phyloP scores from a whole-genome alignment of 2,888 invertebrate genomes.

The Acanthosepion lycidas region DNA sequence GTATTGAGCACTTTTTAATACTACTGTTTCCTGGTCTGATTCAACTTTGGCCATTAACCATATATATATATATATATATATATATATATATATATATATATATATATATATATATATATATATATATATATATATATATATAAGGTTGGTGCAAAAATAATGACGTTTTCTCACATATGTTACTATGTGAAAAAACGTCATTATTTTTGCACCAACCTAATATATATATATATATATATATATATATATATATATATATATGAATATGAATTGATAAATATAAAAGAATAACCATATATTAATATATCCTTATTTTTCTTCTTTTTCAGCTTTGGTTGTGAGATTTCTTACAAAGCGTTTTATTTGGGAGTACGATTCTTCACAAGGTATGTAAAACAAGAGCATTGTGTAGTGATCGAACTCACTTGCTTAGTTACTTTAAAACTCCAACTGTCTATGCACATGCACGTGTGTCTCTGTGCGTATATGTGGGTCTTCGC shows the following conservation, averaged over 20 bases:
- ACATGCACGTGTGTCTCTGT: too few relatives aligned
- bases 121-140: background rate
- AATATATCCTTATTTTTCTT: constrained; percentile 46
- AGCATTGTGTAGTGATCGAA: background rate
- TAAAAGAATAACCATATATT: background rate
- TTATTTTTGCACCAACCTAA: too few relatives aligned
- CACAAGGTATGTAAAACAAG: constrained; percentile 61
- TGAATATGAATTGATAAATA: background rate
- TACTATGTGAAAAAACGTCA: too few relatives aligned
- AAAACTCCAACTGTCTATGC: too few relatives aligned
- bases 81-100: constrained; percentile 4
- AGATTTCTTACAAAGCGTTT: constrained; percentile 71
- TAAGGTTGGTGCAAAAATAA: too few relatives aligned
- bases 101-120: background rate
- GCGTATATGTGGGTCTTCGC: too few relatives aligned
- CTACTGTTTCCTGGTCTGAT: too few relatives aligned
- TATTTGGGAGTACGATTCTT: constrained; percentile 74
- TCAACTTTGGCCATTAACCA: too few relatives aligned
- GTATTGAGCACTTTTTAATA: too few relatives aligned
- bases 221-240: background rate
- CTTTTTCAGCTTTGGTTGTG: constrained; percentile 71
- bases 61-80: background rate
- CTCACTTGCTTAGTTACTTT: too few relatives aligned
- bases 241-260: background rate
- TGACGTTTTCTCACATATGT: too few relatives aligned